Evolutionary conservation across 1,140 invertebrate species (phyloP).

Genomic region (Drosophila ercepeae): DNA sequence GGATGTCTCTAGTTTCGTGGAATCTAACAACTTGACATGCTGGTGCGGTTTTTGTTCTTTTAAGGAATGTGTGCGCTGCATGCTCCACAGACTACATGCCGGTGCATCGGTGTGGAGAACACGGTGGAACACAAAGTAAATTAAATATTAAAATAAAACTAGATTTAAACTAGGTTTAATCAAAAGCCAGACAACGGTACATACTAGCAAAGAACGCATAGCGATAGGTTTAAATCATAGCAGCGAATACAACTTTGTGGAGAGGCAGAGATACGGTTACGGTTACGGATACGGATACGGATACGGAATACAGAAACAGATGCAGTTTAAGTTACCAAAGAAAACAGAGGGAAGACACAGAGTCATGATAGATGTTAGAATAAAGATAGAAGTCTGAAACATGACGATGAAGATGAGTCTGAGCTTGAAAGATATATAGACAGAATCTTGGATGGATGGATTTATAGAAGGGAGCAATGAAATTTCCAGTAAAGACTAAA

Average conservation of each 20-base stretch:
- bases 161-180: conserved; percentile 26
- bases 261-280: conserved; percentile 39
- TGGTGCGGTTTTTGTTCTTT: conserved; percentile 26
- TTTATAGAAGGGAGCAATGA: background rate
- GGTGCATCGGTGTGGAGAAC: conserved; percentile 27
- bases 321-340: conserved; percentile 46
- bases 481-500: background rate
- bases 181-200: conserved; percentile 67
- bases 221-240: conserved; percentile 69
- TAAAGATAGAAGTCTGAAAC: conserved; percentile 17
- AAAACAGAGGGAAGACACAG: conserved; percentile 36
- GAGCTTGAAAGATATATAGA: conserved; percentile 47
- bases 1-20: background rate
- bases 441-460: background rate
- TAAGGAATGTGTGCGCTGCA: conserved; percentile 64
- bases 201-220: conserved; percentile 78
- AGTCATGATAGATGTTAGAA: conserved; percentile 36
- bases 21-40: conserved; percentile 47
- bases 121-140: conserved; percentile 18
- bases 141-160: conserved; percentile 1
- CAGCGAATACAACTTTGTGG: conserved; percentile 60
- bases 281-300: conserved; percentile 22
- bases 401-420: conserved; percentile 34
- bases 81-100: conserved; percentile 64
- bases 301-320: conserved; percentile 35